Evolutionary conservation across 2,888 invertebrate genomes (phyloP).

Genomic region (Listrodromus nycthemerus): DNA sequence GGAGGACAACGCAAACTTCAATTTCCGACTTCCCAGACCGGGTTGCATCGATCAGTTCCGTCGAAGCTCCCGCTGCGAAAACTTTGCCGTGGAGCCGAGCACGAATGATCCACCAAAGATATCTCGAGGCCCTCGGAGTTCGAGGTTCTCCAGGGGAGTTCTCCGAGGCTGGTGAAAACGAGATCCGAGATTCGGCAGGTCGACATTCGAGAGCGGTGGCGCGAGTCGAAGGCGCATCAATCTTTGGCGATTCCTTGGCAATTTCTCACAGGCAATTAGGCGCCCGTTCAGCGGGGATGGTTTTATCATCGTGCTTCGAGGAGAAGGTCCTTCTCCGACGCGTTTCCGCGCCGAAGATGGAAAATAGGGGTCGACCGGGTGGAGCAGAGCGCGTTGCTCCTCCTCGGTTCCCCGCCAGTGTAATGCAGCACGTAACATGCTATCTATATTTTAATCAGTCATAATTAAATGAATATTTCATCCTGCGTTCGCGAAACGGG

Average conservation of each 20-base stretch:
- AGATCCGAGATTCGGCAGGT: constrained; percentile 36
- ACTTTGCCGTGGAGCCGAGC: too few species aligned
- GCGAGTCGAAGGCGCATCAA: constrained; percentile 21
- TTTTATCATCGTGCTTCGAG: constrained; percentile 28
- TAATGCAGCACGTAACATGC: constrained; percentile 79
- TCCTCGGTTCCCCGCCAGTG: constrained; percentile 62
- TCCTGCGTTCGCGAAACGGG: constrained; percentile 72
- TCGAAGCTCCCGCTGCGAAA: too few species aligned
- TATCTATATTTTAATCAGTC: constrained; percentile 82
- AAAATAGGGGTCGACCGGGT: background rate
- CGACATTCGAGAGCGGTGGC: background rate
- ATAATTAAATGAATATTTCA: constrained; percentile 83
- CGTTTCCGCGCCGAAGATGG: background rate
- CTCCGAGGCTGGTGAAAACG: constrained; percentile 52
- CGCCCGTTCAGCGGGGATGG: constrained; percentile 8
- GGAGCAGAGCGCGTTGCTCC: constrained; percentile 22
- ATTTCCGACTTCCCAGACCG: background rate
- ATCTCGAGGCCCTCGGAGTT: constrained; percentile 1
- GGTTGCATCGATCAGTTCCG: background rate
- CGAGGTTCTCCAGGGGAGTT: constrained; percentile 1
- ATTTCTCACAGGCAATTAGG: constrained; percentile 62
- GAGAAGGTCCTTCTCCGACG: constrained; percentile 1
- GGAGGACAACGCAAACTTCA: background rate
- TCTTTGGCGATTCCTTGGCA: constrained; percentile 47
- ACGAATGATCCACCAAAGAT: background rate